These are phyloP conservation scores for Drosophila miranda DNA, from an alignment of 1,140 invertebrate species.

Conservation along the genomic window DNA sequence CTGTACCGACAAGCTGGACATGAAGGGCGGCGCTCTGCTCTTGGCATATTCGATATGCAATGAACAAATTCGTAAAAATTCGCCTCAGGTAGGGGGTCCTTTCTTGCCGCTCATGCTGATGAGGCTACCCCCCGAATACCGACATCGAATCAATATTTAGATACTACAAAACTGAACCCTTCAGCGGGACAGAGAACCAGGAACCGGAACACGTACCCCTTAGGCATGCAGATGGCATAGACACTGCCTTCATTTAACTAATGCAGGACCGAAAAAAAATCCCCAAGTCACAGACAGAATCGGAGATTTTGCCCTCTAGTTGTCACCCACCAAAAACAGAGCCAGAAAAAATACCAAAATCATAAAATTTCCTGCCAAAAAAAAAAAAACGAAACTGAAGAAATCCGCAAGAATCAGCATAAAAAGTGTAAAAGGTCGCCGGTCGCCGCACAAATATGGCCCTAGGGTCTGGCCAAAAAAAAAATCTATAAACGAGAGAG, in stretches of 20 bases:
- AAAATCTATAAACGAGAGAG: slow-evolving; percentile 43
- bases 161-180: slow-evolving; percentile 47
- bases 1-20: slow-evolving; percentile 5
- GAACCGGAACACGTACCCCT: slow-evolving; percentile 13
- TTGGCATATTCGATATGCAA: slow-evolving; percentile 49
- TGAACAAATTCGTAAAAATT: slow-evolving; percentile 28
- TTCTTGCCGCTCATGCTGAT: slow-evolving; percentile 44
- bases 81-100: slow-evolving; percentile 47
- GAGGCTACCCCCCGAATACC: slow-evolving; percentile 27
- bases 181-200: slow-evolving; percentile 28
- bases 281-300: slow-evolving; percentile 6
- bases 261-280: slow-evolving; percentile 12
- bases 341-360: slow-evolving; percentile 22
- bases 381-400: slow-evolving; percentile 5
- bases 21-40: slow-evolving; percentile 19
- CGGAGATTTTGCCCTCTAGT: slow-evolving; percentile 39
- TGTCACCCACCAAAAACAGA: slow-evolving; percentile 45
- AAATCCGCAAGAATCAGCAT: slow-evolving; percentile 61
- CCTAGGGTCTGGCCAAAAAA: slow-evolving; percentile 32
- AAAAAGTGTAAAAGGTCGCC: slow-evolving; percentile 58
- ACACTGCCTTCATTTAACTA: slow-evolving; percentile 58
- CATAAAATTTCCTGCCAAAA: slow-evolving; percentile 24
- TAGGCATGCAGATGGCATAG: slow-evolving; percentile 32
- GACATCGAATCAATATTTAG: slow-evolving; percentile 45
- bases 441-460: slow-evolving; percentile 46